phyloP scores from a whole-genome alignment of 2,888 invertebrate species.

The Exocentrus adspersus region DNA sequence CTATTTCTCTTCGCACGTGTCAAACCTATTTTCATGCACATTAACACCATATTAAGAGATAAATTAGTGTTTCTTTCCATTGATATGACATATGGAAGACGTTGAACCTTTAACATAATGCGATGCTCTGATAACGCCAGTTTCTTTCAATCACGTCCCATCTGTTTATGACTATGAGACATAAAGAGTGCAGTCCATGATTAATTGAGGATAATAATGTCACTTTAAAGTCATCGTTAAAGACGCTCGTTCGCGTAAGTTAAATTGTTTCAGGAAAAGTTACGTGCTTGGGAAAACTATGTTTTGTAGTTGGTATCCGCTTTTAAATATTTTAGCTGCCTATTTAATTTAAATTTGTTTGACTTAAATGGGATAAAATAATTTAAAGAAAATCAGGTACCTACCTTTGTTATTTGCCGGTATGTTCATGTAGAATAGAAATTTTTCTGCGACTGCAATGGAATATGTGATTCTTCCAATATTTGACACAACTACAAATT shows the following conservation, averaged over 20 bases:
- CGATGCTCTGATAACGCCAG: conserved; percentile 4
- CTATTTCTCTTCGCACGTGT: too few relatives aligned
- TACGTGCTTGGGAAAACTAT: not conserved
- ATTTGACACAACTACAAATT: too few relatives aligned
- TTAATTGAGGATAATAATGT: conserved; percentile 1
- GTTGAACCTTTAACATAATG: conserved; percentile 5
- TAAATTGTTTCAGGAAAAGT: not conserved
- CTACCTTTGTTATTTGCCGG: too few relatives aligned
- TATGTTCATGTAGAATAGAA: too few relatives aligned
- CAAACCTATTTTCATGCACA: not conserved
- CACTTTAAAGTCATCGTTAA: not conserved
- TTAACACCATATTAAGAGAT: not conserved
- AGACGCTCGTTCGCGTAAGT: not conserved
- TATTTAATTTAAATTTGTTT: too few relatives aligned
- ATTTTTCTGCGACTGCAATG: too few relatives aligned
- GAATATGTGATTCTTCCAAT: too few relatives aligned
- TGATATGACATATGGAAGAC: conserved; percentile 13
- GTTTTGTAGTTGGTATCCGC: too few relatives aligned
- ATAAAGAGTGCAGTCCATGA: not conserved
- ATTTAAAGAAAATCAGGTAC: too few relatives aligned
- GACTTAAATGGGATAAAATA: too few relatives aligned
- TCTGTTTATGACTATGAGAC: conserved; percentile 2
- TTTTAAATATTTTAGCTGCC: too few relatives aligned
- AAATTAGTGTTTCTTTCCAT: conserved; percentile 1
- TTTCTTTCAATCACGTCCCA: not conserved